Evolutionary conservation across 2,113 vertebrate species (phyloP).

Genomic region (Meles meles): DNA sequence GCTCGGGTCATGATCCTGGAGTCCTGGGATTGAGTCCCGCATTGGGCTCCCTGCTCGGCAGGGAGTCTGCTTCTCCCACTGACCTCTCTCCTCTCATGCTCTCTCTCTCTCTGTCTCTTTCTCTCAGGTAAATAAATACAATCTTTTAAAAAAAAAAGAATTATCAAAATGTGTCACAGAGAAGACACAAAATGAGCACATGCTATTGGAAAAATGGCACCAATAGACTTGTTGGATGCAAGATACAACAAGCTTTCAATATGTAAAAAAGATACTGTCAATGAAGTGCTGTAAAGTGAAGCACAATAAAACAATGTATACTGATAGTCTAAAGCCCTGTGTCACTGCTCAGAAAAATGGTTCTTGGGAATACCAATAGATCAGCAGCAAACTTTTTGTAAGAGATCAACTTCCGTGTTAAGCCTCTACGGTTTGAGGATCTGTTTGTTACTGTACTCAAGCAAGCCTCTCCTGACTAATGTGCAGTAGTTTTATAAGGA

Average conservation of each 20-base stretch:
- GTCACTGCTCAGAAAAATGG: not conserved
- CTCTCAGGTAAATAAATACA: no score
- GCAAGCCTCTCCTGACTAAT: not conserved
- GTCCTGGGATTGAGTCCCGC: no score
- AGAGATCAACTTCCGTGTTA: not conserved
- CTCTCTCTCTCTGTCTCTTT: no score
- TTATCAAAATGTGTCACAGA: not conserved
- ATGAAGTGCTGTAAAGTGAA: not conserved
- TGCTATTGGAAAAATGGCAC: not conserved
- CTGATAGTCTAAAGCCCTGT: not conserved
- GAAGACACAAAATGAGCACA: not conserved
- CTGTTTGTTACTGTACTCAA: not conserved
- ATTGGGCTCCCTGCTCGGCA: no score
- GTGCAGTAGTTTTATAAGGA: not conserved
- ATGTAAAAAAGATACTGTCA: not conserved
- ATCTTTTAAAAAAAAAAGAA: not conserved
- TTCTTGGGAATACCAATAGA: not conserved
- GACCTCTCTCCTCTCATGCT: no score
- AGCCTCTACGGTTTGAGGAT: not conserved
- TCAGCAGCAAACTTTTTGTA: not conserved
- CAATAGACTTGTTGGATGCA: not conserved
- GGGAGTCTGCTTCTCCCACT: no score
- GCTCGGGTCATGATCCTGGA: no score
- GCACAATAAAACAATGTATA: not conserved
- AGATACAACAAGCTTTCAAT: not conserved